These are phyloP conservation scores for Neoniphon sammara DNA, from an alignment of 2,797 vertebrate species.

Conservation along the genomic window DNA sequence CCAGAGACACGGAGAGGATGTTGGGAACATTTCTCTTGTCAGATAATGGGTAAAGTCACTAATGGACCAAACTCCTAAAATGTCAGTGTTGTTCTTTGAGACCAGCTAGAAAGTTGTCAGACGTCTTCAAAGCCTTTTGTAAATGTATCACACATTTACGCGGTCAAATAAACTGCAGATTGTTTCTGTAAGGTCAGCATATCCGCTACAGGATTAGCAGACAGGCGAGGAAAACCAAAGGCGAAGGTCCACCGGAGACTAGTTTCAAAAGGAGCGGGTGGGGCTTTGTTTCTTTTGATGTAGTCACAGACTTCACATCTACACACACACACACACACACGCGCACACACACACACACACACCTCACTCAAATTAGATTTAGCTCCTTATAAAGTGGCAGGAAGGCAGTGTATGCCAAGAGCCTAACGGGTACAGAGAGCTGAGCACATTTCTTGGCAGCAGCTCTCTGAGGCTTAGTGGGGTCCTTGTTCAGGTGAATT, in stretches of 20 bases:
- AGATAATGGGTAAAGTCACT: too few relatives aligned
- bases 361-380: conserved; percentile 49
- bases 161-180: neutral
- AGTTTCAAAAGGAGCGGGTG: conserved; percentile 20
- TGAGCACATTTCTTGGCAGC: conserved; percentile 33
- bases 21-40: too few relatives aligned
- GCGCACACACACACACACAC: conserved; percentile 32
- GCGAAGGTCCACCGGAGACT: conserved; percentile 37
- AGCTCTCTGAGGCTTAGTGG: conserved; percentile 6
- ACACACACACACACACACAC: conserved; percentile 26
- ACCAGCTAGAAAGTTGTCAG: too few relatives aligned
- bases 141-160: too few relatives aligned
- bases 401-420: conserved; percentile 34
- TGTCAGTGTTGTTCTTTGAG: too few relatives aligned
- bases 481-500: conserved; percentile 1
- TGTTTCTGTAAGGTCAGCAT: neutral
- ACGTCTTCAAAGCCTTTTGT: too few relatives aligned
- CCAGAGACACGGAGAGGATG: too few relatives aligned
- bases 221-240: conserved; percentile 33
- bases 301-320: conserved; percentile 24
- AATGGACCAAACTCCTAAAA: too few relatives aligned
- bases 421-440: conserved; percentile 4
- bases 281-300: conserved; percentile 38
- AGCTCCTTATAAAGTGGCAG: conserved; percentile 48
- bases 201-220: conserved; percentile 31